Conservation (phyloP, 2,113 vertebrate genomes). For the Pantherophis guttatus region DNA sequence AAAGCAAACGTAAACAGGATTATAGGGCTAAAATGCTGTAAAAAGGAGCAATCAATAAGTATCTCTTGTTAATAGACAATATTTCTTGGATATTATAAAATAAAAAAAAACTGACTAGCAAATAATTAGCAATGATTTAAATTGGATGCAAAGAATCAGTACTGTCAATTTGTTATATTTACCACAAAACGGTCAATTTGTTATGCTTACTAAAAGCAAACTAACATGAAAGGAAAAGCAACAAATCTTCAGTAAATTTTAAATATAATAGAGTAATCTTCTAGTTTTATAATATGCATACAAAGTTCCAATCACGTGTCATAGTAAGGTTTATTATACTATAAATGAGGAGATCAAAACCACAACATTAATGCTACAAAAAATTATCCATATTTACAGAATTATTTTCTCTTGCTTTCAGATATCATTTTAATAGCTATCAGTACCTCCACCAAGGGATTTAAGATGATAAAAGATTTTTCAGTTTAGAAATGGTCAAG, state of each 20-base stretch:
- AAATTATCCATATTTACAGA: background rate
- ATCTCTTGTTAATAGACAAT: background rate
- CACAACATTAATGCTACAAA: background rate
- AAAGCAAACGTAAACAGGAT: background rate
- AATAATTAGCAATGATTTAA: constrained; percentile 24
- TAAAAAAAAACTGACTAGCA: background rate
- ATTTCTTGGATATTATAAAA: constrained; percentile 6
- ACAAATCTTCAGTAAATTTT: background rate
- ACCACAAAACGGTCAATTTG: background rate
- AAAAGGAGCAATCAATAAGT: background rate
- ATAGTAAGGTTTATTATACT: constrained; percentile 13
- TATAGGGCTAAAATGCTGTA: background rate
- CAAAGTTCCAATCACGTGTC: constrained; percentile 16
- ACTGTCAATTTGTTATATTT: background rate
- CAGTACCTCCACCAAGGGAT: background rate
- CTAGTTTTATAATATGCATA: constrained; percentile 7
- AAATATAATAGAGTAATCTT: background rate
- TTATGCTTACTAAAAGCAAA: background rate
- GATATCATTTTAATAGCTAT: constrained; percentile 29
- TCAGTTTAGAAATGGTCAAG: background rate
- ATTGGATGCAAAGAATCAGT: constrained; percentile 12
- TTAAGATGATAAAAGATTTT: background rate
- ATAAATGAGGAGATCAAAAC: constrained; percentile 10
- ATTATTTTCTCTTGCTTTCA: constrained; percentile 17
- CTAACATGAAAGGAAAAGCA: constrained; percentile 32